Evolutionary conservation across 2,888 invertebrate species (phyloP).

Genomic region (Cataglyphis altisquamis): DNA sequence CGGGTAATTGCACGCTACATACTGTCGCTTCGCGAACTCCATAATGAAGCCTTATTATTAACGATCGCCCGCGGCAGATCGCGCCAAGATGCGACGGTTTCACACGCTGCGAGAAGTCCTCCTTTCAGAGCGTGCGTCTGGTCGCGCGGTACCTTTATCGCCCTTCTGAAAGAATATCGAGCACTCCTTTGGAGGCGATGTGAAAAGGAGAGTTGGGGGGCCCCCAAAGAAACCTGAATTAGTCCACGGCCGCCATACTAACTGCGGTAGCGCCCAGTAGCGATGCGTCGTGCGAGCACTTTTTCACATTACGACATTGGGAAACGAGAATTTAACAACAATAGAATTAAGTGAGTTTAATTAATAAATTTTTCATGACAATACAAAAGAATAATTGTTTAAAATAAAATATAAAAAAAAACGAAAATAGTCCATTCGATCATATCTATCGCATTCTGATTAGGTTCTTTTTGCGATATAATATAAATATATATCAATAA

Average conservation of each 20-base stretch:
- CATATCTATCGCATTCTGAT: not conserved
- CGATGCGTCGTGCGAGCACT: constrained; percentile 23
- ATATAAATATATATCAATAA: not conserved
- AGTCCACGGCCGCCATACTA: constrained; percentile 64
- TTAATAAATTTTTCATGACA: no score
- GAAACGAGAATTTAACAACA: constrained; percentile 25
- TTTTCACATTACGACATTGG: constrained; percentile 9
- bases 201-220: constrained; percentile 63
- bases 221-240: constrained; percentile 67
- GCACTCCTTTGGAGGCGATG: constrained; percentile 60
- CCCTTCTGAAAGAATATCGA: constrained; percentile 62
- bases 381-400: no score
- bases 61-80: constrained; percentile 73
- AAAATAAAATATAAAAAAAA: no score
- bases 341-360: no score
- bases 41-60: constrained; percentile 74
- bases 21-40: constrained; percentile 67
- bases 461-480: not conserved
- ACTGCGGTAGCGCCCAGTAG: constrained; percentile 62
- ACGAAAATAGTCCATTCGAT: not conserved
- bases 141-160: constrained; percentile 59
- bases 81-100: constrained; percentile 61
- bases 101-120: constrained; percentile 65
- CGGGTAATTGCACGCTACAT: constrained; percentile 74
- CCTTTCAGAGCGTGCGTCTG: constrained; percentile 62